These are phyloP conservation scores for Montifringilla adamsi DNA, from an alignment of 2,113 vertebrate species.

Conservation along the genomic window DNA sequence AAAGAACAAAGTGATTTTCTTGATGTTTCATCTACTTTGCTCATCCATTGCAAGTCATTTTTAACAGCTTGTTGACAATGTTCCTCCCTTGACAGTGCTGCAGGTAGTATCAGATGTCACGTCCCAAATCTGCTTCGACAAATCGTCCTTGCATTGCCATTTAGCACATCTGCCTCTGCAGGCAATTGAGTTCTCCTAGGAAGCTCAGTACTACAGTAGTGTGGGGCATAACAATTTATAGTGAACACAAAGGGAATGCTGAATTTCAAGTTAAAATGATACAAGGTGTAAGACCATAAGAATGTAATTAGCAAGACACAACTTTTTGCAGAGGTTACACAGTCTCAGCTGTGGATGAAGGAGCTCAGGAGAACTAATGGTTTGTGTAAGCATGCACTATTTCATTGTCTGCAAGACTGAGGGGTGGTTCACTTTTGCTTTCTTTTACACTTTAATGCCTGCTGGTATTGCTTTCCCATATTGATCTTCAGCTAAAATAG, in stretches of 20 bases:
- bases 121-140: conserved; percentile 14
- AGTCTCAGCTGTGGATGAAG: background rate
- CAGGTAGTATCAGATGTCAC: conserved; percentile 41
- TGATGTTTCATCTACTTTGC: conserved; percentile 57
- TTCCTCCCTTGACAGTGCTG: background rate
- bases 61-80: conserved; percentile 68
- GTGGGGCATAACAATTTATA: background rate
- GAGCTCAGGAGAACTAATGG: background rate
- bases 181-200: conserved; percentile 43
- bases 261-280: conserved; percentile 5
- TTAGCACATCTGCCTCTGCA: conserved; percentile 55
- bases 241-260: background rate
- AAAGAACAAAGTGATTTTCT: conserved; percentile 44
- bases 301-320: conserved; percentile 26
- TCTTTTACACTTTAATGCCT: conserved; percentile 31
- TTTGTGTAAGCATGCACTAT: background rate
- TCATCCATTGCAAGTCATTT: conserved; percentile 62
- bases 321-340: background rate
- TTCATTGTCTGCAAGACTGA: background rate
- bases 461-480: background rate
- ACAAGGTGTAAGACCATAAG: background rate
- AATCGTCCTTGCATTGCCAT: conserved; percentile 18
- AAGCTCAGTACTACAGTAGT: conserved; percentile 13
- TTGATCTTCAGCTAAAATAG: conserved; percentile 10
- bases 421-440: background rate